Base-by-base conservation (phyloP, 64 coral and sea anemone species). In the Actinia equina region DNA sequence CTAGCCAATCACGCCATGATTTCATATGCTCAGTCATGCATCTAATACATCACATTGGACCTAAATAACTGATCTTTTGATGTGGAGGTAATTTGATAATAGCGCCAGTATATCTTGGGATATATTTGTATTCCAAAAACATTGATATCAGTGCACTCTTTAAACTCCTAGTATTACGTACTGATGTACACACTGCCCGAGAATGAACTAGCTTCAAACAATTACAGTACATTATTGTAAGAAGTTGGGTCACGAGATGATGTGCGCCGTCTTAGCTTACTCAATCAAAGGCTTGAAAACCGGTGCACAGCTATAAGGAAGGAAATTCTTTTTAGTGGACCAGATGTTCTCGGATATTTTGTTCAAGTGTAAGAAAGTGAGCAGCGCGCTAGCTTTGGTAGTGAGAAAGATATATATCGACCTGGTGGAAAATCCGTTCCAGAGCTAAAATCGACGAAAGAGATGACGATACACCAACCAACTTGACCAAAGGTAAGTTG, bases 401-500 rank as follows among this genome's bases (percentile, higher is more conserved):
- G 62, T 65, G 62, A 23, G 22, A 74, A 26, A 14, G 14, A n/a
- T n/a, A n/a, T n/a, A 14, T 26, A 74, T 74, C 8, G 27, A 25
- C n/a, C 18, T 9, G 63, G 4, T 67, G 19, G 63, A 67, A 67
- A 74, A 74, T 37, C 69, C n/a, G 23, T 23, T 30, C 9, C n/a
- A 26, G 69, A 74, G 23, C 41, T 37, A 74, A 6, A 26, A 74
- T 37, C 26, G n/a, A 11, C 1, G 0, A 37, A 12, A 74, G n/a
- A n/a, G 69, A 10, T 74, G 69, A 7, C 12, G 10, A 30, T 41
- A 23, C 12, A 37, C 25, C 8, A 74, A 74, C 69, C 12, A 74
- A 74, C 2, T 74, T n/a, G n/a, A n/a, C n/a, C n/a, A n/a, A n/a
- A n/a, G n/a, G n/a, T 74, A 74, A 74, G 69, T 74, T 74, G 69